Conservation (phyloP, 2,113 vertebrate species). For the Sigmodon hispidus region DNA sequence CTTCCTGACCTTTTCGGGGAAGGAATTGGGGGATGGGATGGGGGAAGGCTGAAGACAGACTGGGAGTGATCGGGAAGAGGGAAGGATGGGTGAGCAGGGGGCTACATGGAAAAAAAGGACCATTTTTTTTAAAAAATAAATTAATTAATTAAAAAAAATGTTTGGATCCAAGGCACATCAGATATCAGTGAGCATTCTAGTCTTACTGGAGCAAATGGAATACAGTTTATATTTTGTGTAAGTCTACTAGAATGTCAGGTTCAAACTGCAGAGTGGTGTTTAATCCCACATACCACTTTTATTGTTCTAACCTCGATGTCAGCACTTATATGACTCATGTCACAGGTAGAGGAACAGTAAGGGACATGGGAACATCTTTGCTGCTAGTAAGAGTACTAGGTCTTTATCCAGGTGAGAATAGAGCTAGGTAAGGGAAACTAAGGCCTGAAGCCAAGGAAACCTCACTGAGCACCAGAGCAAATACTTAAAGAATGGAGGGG, state of each 20-base stretch:
- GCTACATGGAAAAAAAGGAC: no score
- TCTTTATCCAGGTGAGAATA: background rate
- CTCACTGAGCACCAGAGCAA: background rate
- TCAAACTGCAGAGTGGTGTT: background rate
- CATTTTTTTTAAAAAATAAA: no score
- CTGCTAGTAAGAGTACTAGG: background rate
- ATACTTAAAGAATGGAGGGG: background rate
- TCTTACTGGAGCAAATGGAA: background rate
- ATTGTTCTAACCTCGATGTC: slow-evolving; percentile 14
- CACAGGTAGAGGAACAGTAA: background rate
- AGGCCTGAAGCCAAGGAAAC: background rate
- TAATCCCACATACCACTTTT: background rate
- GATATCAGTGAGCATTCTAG: background rate
- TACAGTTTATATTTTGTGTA: background rate
- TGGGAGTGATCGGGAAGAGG: no score
- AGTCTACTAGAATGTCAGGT: background rate
- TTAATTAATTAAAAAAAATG: no score
- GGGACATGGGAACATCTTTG: background rate
- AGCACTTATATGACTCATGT: background rate
- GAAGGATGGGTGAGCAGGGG: no score
- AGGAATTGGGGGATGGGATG: no score
- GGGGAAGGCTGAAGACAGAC: no score
- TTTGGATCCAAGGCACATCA: background rate
- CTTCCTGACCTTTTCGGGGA: no score
- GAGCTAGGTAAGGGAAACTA: background rate